A percentile compares a stretch with the other conserved stretches of the same genome.
Conservation (phyloP, 2,113 vertebrate species). For the Heloderma charlesbogerti region DNA sequence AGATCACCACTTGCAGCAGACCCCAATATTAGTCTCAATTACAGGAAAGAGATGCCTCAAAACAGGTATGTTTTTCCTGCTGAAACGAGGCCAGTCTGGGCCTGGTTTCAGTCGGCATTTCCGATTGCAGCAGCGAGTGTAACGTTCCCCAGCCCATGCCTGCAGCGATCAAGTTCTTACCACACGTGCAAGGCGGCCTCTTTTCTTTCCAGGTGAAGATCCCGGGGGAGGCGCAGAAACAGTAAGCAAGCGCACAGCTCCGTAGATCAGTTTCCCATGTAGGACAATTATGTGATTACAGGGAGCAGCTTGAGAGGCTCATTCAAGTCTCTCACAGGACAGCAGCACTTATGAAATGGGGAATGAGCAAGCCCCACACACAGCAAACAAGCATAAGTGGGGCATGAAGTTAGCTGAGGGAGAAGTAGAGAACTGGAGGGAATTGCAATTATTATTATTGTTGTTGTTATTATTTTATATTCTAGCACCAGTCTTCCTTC, state of each 20-base stretch:
- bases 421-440: not conserved
- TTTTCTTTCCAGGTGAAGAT: not conserved
- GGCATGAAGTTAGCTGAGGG: not conserved
- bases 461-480: too few relatives aligned
- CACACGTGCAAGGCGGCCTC: not conserved
- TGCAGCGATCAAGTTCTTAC: not conserved
- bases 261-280: not conserved
- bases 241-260: not conserved
- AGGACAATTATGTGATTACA: not conserved
- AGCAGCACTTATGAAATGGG: not conserved
- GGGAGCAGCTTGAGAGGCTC: not conserved
- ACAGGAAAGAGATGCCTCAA: not conserved
- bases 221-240: not conserved
- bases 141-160: constrained; percentile 47
- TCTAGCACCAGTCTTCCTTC: too few relatives aligned
- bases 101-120: constrained; percentile 53
- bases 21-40: constrained; percentile 7
- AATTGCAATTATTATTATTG: not conserved
- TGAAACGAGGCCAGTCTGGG: constrained; percentile 47
- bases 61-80: constrained; percentile 10
- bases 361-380: not conserved
- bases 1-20: not conserved
- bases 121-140: constrained; percentile 27
- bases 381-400: not conserved
- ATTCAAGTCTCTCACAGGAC: not conserved